phyloP scores from a whole-genome alignment of 2,888 invertebrate genomes.

The Theretra japonica region DNA sequence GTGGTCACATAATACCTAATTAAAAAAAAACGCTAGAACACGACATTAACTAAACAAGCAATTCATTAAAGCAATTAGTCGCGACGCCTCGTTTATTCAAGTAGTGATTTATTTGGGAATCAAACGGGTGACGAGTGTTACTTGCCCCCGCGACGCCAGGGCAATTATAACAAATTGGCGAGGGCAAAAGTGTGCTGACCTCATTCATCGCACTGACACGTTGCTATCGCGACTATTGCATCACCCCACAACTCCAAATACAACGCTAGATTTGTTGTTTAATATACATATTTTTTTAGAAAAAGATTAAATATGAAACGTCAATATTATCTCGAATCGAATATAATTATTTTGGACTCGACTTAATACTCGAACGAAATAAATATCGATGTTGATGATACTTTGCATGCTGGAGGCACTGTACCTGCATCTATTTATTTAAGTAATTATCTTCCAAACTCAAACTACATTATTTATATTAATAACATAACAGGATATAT shows the following conservation, averaged over 20 bases:
- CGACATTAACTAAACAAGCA: not conserved
- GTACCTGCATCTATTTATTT: too few relatives aligned
- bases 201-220: not conserved
- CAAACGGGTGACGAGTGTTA: slow-evolving; percentile 47
- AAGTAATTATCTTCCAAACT: too few relatives aligned
- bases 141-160: slow-evolving; percentile 42
- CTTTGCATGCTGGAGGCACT: too few relatives aligned
- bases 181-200: slow-evolving; percentile 19
- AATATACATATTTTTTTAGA: too few relatives aligned
- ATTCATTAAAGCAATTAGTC: not conserved
- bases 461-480: too few relatives aligned
- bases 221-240: slow-evolving; percentile 1
- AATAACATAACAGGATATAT: too few relatives aligned
- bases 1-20: not conserved
- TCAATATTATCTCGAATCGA: too few relatives aligned
- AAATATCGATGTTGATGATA: too few relatives aligned
- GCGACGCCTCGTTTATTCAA: slow-evolving; percentile 33
- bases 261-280: too few relatives aligned
- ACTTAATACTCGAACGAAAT: too few relatives aligned
- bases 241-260: not conserved
- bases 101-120: slow-evolving; percentile 50
- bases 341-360: too few relatives aligned
- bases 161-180: slow-evolving; percentile 51
- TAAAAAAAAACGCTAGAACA: not conserved
- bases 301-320: too few relatives aligned